phyloP scores from a whole-genome alignment of 2,888 invertebrate genomes.

The Rhingia campestris region DNA sequence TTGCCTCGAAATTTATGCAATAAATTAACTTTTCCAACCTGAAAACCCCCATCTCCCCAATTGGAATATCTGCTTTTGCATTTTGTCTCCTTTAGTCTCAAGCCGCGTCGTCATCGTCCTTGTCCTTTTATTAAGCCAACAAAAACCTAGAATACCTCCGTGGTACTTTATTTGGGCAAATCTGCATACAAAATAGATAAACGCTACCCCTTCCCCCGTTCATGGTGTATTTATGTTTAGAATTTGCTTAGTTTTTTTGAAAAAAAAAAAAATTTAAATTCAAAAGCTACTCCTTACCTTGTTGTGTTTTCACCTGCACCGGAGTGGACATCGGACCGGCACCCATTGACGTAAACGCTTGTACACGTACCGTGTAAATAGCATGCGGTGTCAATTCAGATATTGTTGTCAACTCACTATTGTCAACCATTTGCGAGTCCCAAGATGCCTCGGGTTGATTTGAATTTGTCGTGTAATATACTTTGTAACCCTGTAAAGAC shows the following conservation, averaged over 20 bases:
- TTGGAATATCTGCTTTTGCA: not conserved
- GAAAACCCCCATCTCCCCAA: not conserved
- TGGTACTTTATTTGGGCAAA: not conserved
- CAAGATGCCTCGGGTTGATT: constrained; percentile 93
- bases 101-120: not conserved
- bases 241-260: not conserved
- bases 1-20: constrained; percentile 12
- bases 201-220: not conserved
- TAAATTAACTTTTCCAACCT: constrained; percentile 13
- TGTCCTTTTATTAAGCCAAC: constrained; percentile 1
- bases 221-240: not conserved
- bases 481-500: constrained; percentile 97
- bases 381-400: constrained; percentile 95
- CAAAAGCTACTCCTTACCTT: constrained; percentile 85
- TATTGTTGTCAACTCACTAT: constrained; percentile 95
- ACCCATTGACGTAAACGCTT: constrained; percentile 96
- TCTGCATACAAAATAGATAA: constrained; percentile 53
- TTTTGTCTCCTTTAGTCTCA: not conserved
- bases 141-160: not conserved
- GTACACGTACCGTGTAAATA: constrained; percentile 96
- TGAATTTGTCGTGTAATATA: constrained; percentile 96
- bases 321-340: constrained; percentile 97
- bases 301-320: constrained; percentile 99
- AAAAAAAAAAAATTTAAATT: constrained; percentile 19
- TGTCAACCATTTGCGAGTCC: constrained; percentile 97